phyloP scores from a whole-genome alignment of 2,888 invertebrate genomes.

The Spodoptera picta region DNA sequence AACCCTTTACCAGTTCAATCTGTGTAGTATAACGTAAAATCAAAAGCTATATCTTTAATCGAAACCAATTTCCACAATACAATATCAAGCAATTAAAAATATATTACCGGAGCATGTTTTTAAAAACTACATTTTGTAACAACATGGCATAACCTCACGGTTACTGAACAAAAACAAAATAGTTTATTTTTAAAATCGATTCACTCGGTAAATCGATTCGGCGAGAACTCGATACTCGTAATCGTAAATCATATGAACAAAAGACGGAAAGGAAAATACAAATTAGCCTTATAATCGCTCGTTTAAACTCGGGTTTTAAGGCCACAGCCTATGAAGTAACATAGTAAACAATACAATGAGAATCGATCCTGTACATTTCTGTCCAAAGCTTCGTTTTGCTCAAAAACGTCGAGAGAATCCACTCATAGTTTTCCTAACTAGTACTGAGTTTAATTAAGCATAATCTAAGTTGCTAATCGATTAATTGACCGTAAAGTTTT shows the following conservation, averaged over 20 bases:
- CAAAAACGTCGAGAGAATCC: background rate
- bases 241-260: conserved; percentile 85
- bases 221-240: conserved; percentile 74
- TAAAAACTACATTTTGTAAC: conserved; percentile 56
- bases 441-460: conserved; percentile 31
- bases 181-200: conserved; percentile 68
- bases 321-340: conserved; percentile 51
- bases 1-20: conserved; percentile 1
- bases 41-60: background rate
- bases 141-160: conserved; percentile 58
- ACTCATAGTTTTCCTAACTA: conserved; percentile 1
- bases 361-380: conserved; percentile 5
- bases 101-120: conserved; percentile 37
- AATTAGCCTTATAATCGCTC: conserved; percentile 85
- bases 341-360: conserved; percentile 51
- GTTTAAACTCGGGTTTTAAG: conserved; percentile 64
- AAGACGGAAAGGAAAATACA: conserved; percentile 85
- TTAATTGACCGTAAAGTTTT: conserved; percentile 52
- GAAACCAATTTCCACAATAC: conserved; percentile 12
- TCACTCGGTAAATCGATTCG: conserved; percentile 72
- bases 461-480: conserved; percentile 44
- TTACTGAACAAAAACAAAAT: conserved; percentile 62
- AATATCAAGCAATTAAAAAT: conserved; percentile 47
- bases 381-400: background rate
- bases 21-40: background rate